Base-by-base conservation (phyloP, 1,140 invertebrate genomes). In the Littorina saxatilis region DNA sequence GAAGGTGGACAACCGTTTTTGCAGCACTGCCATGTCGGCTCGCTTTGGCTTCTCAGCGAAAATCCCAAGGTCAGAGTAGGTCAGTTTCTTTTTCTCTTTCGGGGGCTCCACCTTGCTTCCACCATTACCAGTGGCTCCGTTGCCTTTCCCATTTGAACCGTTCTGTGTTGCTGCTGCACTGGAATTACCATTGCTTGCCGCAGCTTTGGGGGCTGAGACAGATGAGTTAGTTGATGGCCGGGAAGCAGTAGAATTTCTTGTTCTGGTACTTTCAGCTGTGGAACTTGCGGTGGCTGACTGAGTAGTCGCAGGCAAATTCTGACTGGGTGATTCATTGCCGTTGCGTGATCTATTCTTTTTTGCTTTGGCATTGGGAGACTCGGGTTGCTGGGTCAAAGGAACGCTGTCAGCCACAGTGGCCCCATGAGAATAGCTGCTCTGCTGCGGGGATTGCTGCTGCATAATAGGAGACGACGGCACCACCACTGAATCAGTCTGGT, bases 1-100 rank as follows among this genome's bases (percentile, higher is more conserved):
- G 20, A 78, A 78, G 32, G 76, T 37, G 2, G 20, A 17, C 4
- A 78, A 2, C 29, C 76, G 55, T 39, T 78, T 78, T 37, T 39
- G 3, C 9, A 78, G 5, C 15, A 66, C 35, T 0, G 76, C 76
- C 76, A 78, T 78, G 35, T 78, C 76, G 11, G 55, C 35, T 11
- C 76, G 52, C 66, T 78, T 78, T 39, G 76, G 76, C 43, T 78
- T 78, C 39, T 78, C 76, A 13, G 76, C 55, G n/a, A 78, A 78
- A 43, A 78, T 66, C 17, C 76, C 58, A 23, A 78, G 55, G 20
- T 78, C 76, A 11, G 35, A 32, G 39, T 63, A 78, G 7, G 55
- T 76, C 50, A 76, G 32, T 37, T 52, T 52, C 52, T 76, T 76
- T 52, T 76, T 76, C 27, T 66, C 39, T 35, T 23, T 73, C 50